Evolutionary conservation across 2,888 invertebrate genomes (phyloP), one percentile per base, ranked within the genome.

Genomic region (Pollenia labialis): DNA sequence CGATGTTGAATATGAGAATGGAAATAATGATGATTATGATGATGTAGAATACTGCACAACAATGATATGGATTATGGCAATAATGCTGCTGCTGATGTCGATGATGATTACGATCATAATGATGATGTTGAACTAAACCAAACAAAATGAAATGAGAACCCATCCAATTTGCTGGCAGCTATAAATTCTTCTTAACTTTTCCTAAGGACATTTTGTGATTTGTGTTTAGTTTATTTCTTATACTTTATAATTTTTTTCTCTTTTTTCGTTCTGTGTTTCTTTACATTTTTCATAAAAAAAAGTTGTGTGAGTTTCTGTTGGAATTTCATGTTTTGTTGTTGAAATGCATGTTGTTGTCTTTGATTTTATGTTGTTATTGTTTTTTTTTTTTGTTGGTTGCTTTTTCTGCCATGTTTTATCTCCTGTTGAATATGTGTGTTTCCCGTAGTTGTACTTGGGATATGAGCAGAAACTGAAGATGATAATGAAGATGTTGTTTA

Each of bases 201-300:
- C 93, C 90, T 87, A 48, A 88, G 91, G 93, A 88, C 90, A 90
- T 90, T 91, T 91, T 92, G 91, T 92, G 93, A 93, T 93, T 93
- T 90, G 90, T 91, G 89, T 91, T 89, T 90, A 85, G 81, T 89
- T 90, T 88, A 88, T 89, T 89, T 88, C 87, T 88, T 89, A 88
- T 89, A 48, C 52, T 68, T 69, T 75, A 50, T 69, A 77, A 60
- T 58, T 56, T 50, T 60, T 56, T 77, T 23, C 42, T 44, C 58
- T 76, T 77, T 9, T 68, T 52, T 50, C 44, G 11, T 48, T 64
- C 54, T 23, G 50, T 50, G 58, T 50, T 85, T 74, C 64, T 77
- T 68, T 44, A 75, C 68, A 71, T 46, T 44, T 74, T 62, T 52
- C 77, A 68, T 60, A 68, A 14, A 68, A 68, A 46, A 12, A n/a